Percentiles rank a stretch among this genome's conserved stretches.
These are phyloP conservation scores for Clusia tigrina DNA, from an alignment of 2,888 invertebrate genomes.

Conservation along the genomic window DNA sequence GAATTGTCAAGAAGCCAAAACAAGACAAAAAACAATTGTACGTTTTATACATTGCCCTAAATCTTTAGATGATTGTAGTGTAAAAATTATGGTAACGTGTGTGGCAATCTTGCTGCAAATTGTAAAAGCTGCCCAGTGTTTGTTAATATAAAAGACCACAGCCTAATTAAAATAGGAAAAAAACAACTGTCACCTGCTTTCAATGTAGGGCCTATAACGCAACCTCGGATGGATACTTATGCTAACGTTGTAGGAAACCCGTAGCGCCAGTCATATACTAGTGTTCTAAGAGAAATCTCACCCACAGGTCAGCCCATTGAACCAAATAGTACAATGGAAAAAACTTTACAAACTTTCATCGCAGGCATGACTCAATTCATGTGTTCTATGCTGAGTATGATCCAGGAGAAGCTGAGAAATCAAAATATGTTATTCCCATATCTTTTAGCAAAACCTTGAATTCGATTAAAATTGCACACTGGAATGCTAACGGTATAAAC, in stretches of 20 bases:
- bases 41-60: background rate
- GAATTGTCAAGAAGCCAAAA: background rate
- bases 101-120: background rate
- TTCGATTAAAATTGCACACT: background rate
- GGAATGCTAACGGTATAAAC: background rate
- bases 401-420: background rate
- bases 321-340: background rate
- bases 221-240: too few species aligned
- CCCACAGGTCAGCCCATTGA: too few species aligned
- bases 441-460: background rate
- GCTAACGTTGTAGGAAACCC: too few species aligned
- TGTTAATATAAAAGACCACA: background rate
- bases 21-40: background rate
- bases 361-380: background rate
- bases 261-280: too few species aligned
- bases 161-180: too few species aligned
- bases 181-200: too few species aligned
- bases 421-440: background rate
- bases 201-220: background rate
- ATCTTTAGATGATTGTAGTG: too few species aligned
- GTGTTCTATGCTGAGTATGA: background rate
- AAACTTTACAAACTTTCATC: background rate
- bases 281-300: too few species aligned
- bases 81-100: too few species aligned
- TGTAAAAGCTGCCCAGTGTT: background rate